A percentile compares a stretch with the other conserved stretches of the same genome.
phyloP scores from a whole-genome alignment of 2,888 invertebrate species.

The Norana najaformis region DNA sequence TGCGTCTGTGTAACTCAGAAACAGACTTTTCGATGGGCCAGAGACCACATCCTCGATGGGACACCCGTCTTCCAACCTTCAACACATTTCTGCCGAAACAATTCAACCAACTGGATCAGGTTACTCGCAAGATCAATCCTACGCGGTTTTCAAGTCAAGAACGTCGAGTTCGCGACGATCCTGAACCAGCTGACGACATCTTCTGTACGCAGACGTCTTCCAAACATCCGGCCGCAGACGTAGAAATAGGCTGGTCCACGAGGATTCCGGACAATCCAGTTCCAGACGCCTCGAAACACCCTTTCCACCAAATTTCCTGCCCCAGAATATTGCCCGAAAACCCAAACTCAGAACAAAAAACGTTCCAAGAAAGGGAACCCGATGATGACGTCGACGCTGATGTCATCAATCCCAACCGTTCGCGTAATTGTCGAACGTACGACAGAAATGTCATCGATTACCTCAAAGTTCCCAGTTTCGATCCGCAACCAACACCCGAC shows the following conservation, averaged over 20 bases:
- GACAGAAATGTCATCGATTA: not conserved
- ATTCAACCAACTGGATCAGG: too few relatives aligned
- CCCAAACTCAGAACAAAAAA: not conserved
- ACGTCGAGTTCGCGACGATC: not conserved
- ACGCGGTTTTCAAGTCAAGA: not conserved
- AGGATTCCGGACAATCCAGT: not conserved
- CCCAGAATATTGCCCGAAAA: not conserved
- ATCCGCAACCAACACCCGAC: not conserved
- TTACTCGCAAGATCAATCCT: not conserved
- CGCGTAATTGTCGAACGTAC: not conserved
- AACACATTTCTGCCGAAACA: not conserved
- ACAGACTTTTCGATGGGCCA: not conserved
- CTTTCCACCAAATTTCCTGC: not conserved
- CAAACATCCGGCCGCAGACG: not conserved
- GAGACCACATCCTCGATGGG: not conserved
- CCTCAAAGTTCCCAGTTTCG: not conserved
- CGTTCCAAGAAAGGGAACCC: not conserved
- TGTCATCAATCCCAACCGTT: not conserved
- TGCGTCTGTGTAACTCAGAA: not conserved
- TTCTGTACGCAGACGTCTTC: not conserved
- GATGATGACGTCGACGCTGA: not conserved
- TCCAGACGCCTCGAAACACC: not conserved
- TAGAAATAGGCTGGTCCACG: not conserved
- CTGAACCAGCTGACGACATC: not conserved
- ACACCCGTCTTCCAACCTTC: not conserved